These are phyloP conservation scores for Himalopsyche phryganea DNA, from an alignment of 1,140 invertebrate species.

Conservation along the genomic window DNA sequence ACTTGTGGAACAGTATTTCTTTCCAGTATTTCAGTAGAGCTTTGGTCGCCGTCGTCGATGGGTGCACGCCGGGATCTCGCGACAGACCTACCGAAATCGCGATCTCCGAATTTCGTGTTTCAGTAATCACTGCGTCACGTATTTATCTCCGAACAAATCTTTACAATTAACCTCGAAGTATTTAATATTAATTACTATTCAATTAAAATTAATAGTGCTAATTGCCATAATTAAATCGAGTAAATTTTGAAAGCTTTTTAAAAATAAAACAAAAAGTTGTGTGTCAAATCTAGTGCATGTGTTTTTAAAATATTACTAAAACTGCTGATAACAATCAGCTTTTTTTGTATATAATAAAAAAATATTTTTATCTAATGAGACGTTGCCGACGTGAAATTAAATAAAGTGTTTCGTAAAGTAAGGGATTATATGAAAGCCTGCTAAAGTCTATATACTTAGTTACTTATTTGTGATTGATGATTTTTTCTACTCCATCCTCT, in stretches of 20 bases:
- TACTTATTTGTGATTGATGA: neutral
- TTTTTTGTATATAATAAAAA: neutral
- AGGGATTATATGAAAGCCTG: no score
- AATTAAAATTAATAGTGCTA: no score
- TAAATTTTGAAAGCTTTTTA: neutral
- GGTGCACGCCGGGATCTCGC: slow-evolving; percentile 15
- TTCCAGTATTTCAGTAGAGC: slow-evolving; percentile 29
- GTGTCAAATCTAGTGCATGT: slow-evolving; percentile 7
- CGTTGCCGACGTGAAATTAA: no score
- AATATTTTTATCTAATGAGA: no score
- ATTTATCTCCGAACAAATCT: no score
- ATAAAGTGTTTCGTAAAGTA: no score
- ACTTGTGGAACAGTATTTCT: slow-evolving; percentile 22
- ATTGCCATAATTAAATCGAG: no score
- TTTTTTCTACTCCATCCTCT: slow-evolving; percentile 1
- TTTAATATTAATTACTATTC: no score
- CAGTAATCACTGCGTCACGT: no score
- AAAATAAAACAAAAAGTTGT: neutral
- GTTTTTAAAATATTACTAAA: neutral
- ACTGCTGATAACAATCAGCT: neutral
- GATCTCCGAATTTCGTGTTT: neutral
- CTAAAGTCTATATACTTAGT: no score
- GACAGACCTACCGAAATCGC: slow-evolving; percentile 1
- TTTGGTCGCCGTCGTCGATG: slow-evolving; percentile 10
- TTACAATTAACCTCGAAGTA: no score